Evolutionary conservation across 2,113 vertebrate species (phyloP), one percentile per base, ranked within the genome.

Genomic region (Apteryx mantelli): DNA sequence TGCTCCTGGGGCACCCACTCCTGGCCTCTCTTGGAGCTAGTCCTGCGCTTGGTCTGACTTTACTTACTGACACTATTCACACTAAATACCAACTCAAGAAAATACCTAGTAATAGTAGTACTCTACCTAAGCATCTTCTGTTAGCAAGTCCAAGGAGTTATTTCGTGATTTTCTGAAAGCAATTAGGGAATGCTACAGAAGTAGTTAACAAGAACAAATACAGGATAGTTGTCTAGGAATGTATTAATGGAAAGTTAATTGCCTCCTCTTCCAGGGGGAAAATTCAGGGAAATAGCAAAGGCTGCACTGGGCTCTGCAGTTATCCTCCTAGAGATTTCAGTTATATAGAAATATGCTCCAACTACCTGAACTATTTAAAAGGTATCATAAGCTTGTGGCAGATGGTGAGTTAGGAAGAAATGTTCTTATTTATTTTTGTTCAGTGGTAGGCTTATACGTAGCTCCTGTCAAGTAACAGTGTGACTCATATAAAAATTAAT

Each of bases 361-460:
- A 60, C 24, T 82, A 91, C 96, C 92, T 96, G 93, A 94, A 86
- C 32, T 40, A 86, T 58, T 83, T 46, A 81, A 77, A 92, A 97
- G 89, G 96, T 95, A 66, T 96, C 79, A 89, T n/a, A 76, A 95
- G 77, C 56, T 84, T 87, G 91, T 94, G 78, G 94, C 95, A 97
- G 93, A 97, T 96, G 96, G 95, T 77, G 82, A 91, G 91, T 89
- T 91, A 82, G 78, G 61, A 91, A 95, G 66, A 89, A 88, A 56
- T 82, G 84, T 95, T 96, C 94, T 82, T 94, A 76, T 58, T 96
- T 97, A 97, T 95, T 97, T 97, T 96, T 96, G 85, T 82, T 94
- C 93, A 30, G 89, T 93, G 88, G 89, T 89, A 96, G 95, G 94
- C 94, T 91, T 61, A 85, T 85, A 61, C 69, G 61, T 85, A 82